Conservation (phyloP, 2,797 vertebrate species). For the Gila robusta region DNA sequence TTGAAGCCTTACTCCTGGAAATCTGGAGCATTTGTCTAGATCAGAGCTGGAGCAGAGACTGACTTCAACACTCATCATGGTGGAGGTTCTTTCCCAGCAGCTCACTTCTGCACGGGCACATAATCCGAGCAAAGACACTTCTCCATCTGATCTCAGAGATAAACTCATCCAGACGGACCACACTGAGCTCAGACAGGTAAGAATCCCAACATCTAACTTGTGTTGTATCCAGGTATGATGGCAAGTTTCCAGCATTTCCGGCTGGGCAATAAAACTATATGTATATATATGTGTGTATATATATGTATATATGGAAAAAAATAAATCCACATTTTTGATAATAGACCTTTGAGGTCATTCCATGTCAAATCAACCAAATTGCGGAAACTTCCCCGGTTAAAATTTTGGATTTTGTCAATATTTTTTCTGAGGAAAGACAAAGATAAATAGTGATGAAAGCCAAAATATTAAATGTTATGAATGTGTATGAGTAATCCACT, state of each 20-base stretch:
- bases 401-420: too few relatives aligned
- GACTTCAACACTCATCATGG: conserved; percentile 86
- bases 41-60: conserved; percentile 87
- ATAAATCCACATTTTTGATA: too few relatives aligned
- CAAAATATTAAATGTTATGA: too few relatives aligned
- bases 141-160: conserved; percentile 81
- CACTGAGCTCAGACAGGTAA: conserved; percentile 81
- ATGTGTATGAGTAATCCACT: too few relatives aligned
- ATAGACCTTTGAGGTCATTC: not conserved
- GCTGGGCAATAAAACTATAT: too few relatives aligned
- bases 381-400: too few relatives aligned
- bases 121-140: conserved; percentile 26
- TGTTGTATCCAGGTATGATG: not conserved
- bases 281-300: too few relatives aligned
- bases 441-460: too few relatives aligned
- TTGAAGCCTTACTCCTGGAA: conserved; percentile 80
- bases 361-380: too few relatives aligned
- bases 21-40: conserved; percentile 78
- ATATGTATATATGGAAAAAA: too few relatives aligned
- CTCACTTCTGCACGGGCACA: conserved; percentile 74
- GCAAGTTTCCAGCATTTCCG: not conserved
- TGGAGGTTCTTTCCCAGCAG: conserved; percentile 87
- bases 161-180: conserved; percentile 85
- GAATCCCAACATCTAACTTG: not conserved
- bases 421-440: too few relatives aligned